Conservation (phyloP, 2,888 invertebrate genomes). For the Branchipolynoe longqiensis region DNA sequence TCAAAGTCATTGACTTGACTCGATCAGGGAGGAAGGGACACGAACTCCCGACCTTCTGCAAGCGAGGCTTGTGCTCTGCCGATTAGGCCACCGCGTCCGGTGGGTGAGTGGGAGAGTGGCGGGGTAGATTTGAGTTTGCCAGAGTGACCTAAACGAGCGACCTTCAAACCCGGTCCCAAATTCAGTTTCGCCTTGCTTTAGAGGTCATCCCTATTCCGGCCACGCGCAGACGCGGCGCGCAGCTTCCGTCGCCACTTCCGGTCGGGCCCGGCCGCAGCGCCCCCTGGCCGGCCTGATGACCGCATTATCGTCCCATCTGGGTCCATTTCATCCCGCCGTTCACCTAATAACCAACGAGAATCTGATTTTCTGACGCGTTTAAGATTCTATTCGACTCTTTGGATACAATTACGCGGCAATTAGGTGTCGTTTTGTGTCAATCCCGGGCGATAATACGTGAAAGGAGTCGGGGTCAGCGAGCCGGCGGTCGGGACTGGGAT, state of each 20-base stretch:
- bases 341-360: slow-evolving; percentile 58
- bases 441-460: slow-evolving; percentile 44
- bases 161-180: neutral
- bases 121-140: neutral
- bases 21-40: too few species aligned
- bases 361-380: slow-evolving; percentile 57
- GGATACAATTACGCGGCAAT: slow-evolving; percentile 51
- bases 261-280: neutral
- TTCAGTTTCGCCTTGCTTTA: slow-evolving; percentile 36
- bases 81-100: too few species aligned
- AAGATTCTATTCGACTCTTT: slow-evolving; percentile 58
- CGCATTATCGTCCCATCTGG: slow-evolving; percentile 44
- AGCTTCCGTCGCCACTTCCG: slow-evolving; percentile 32
- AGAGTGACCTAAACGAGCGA: neutral
- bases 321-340: slow-evolving; percentile 53
- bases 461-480: slow-evolving; percentile 47
- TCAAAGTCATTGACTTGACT: too few species aligned
- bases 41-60: too few species aligned
- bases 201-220: slow-evolving; percentile 15
- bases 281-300: slow-evolving; percentile 34
- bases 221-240: neutral
- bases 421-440: slow-evolving; percentile 58
- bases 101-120: too few species aligned
- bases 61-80: too few species aligned
- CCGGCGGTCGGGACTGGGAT: neutral